Percentiles rank a stretch among this genome's conserved stretches.
Conservation (phyloP, 2,797 vertebrate genomes). For the Sebastiscus albofasciatus region DNA sequence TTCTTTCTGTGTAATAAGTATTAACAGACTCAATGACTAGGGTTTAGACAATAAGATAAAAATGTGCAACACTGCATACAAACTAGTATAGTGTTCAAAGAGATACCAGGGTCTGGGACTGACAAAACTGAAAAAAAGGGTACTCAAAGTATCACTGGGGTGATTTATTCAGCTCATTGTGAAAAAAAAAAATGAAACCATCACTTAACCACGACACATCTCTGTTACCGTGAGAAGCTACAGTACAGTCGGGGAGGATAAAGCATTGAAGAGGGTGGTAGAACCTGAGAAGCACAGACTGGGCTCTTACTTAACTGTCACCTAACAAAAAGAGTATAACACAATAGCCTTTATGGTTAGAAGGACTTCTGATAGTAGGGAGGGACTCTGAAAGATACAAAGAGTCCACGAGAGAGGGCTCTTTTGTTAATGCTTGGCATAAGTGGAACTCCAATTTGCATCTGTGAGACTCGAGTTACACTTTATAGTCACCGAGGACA, state of each 20-base stretch:
- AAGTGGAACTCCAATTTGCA: conserved; percentile 70
- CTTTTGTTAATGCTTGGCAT: conserved; percentile 54
- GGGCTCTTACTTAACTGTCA: conserved; percentile 42
- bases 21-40: neutral
- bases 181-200: neutral
- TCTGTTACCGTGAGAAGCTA: conserved; percentile 36
- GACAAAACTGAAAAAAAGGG: neutral
- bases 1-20: neutral
- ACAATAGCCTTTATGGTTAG: conserved; percentile 61
- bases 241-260: conserved; percentile 34
- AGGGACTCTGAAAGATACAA: conserved; percentile 57
- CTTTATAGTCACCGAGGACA: conserved; percentile 69
- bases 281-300: conserved; percentile 48
- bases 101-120: neutral
- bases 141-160: neutral
- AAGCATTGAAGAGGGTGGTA: conserved; percentile 30
- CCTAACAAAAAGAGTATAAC: conserved; percentile 53
- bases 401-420: conserved; percentile 43
- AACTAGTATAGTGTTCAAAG: neutral
- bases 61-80: neutral
- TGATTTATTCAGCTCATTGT: neutral
- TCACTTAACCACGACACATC: conserved; percentile 14
- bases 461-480: conserved; percentile 72
- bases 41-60: neutral
- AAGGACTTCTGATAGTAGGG: conserved; percentile 35